Evolutionary conservation across 2,113 vertebrate genomes (phyloP).

Genomic region (Oenanthe oenanthe): DNA sequence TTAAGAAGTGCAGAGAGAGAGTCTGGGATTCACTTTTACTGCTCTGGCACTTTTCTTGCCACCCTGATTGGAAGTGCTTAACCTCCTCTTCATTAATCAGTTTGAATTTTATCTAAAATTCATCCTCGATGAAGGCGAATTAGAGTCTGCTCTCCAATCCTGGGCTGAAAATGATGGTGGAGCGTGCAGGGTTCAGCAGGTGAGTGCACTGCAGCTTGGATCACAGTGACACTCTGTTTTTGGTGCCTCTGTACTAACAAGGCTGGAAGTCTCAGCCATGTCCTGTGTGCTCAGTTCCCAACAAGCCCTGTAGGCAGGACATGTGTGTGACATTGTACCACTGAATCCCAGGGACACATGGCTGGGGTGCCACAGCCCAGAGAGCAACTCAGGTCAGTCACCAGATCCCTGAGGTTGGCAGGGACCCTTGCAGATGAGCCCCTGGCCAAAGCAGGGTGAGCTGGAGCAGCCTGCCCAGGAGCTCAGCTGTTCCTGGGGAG

Average conservation of each 20-base stretch:
- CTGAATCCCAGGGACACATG: neutral
- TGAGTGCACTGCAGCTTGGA: neutral
- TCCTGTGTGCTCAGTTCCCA: neutral
- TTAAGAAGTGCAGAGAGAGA: neutral
- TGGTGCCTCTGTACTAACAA: neutral
- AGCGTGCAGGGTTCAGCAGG: neutral
- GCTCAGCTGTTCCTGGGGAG: neutral
- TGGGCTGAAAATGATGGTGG: neutral
- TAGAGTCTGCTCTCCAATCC: neutral
- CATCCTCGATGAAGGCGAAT: neutral
- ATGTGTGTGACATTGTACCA: fast-evolving
- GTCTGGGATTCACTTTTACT: neutral
- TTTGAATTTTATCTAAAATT: constrained; percentile 49
- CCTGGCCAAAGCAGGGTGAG: neutral
- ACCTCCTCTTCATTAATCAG: constrained; percentile 62
- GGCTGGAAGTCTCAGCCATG: neutral
- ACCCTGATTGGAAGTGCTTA: constrained; percentile 55
- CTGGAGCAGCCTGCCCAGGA: neutral
- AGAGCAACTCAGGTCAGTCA: neutral
- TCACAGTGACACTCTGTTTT: neutral
- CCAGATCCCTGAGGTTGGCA: neutral
- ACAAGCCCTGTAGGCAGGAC: neutral
- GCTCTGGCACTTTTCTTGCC: neutral
- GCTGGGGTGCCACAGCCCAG: neutral
- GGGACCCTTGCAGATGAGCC: neutral